These are phyloP conservation scores for Drosophila subquinaria DNA, from an alignment of 2,888 invertebrate species.

Conservation along the genomic window DNA sequence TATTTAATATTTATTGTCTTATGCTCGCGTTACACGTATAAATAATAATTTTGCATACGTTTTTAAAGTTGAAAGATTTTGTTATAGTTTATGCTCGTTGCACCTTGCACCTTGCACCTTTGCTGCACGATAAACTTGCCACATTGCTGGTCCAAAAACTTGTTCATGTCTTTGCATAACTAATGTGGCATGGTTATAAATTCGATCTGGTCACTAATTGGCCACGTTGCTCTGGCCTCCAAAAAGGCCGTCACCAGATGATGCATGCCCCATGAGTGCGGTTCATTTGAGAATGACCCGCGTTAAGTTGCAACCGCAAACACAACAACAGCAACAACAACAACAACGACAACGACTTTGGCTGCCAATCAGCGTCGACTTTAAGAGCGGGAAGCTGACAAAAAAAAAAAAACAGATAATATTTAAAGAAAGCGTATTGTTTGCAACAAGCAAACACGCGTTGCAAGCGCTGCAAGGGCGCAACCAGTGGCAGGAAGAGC, in stretches of 20 bases:
- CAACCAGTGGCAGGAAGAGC: neutral
- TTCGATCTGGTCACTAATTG: slow-evolving; percentile 28
- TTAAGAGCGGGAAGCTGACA: slow-evolving; percentile 13
- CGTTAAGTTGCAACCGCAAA: neutral
- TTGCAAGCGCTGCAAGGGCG: slow-evolving; percentile 27
- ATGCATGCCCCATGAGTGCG: slow-evolving; percentile 10
- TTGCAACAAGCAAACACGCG: slow-evolving; percentile 19
- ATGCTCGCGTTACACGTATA: neutral
- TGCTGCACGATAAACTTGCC: neutral
- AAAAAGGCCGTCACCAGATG: slow-evolving; percentile 6
- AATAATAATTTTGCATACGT: neutral
- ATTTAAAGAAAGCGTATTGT: slow-evolving; percentile 53
- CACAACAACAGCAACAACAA: neutral
- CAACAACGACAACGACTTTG: neutral
- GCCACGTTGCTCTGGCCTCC: slow-evolving; percentile 22
- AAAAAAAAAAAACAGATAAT: slow-evolving; percentile 25
- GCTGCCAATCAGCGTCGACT: slow-evolving; percentile 4
- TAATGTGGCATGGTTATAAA: slow-evolving; percentile 38
- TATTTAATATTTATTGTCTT: neutral
- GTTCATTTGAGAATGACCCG: slow-evolving; percentile 4
- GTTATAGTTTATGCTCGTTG: slow-evolving; percentile 6
- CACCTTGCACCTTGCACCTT: slow-evolving; percentile 13
- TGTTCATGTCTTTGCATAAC: slow-evolving; percentile 28
- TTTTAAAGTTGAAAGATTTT: slow-evolving; percentile 7
- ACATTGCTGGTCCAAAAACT: slow-evolving; percentile 15